Evolutionary conservation across 2,797 vertebrate species (phyloP).

Genomic region (Anas georgica): DNA sequence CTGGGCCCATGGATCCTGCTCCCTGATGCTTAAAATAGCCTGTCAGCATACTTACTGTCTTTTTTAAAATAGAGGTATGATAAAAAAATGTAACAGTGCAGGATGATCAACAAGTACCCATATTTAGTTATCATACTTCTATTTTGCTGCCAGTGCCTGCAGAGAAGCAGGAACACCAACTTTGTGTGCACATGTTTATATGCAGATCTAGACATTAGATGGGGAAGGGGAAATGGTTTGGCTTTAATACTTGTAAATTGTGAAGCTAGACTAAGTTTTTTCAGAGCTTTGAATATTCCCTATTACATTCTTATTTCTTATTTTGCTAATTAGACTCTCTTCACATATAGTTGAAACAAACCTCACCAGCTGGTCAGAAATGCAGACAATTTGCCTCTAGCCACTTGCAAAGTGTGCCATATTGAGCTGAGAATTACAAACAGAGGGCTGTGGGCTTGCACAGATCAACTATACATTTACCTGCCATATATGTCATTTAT

Average conservation of each 20-base stretch:
- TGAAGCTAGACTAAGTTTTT: not conserved
- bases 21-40: not conserved
- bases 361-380: not conserved
- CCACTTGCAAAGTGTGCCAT: not conserved
- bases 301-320: not conserved
- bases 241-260: not conserved
- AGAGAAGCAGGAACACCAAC: not conserved
- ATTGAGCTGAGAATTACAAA: not conserved
- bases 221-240: not conserved
- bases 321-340: not conserved
- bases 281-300: not conserved
- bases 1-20: not conserved
- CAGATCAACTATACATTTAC: not conserved
- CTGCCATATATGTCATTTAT: not conserved
- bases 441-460: not conserved
- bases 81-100: not conserved
- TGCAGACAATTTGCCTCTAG: not conserved
- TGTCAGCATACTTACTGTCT: not conserved
- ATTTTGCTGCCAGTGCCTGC: not conserved
- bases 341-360: not conserved
- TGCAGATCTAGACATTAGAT: not conserved
- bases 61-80: not conserved
- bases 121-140: fast-evolving
- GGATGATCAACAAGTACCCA: not conserved
- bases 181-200: not conserved